Base-by-base conservation (phyloP, 2,797 vertebrate species). In the Hoplostethus mediterraneus region DNA sequence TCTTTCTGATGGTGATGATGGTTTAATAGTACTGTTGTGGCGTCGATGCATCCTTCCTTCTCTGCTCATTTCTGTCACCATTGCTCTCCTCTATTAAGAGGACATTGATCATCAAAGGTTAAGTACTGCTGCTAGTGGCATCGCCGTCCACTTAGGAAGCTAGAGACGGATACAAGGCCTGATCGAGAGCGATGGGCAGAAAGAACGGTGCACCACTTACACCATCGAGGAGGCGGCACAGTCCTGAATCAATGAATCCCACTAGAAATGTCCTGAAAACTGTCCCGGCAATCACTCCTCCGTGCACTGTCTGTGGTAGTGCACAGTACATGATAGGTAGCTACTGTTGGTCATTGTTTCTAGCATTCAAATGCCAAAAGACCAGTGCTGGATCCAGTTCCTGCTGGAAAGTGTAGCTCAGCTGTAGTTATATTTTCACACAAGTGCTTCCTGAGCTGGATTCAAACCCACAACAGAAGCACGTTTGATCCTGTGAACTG, bases 81-180 rank as follows among this genome's bases (percentile, higher is more conserved):
- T 69, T 71, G 81, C 21, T 77, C 62, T 68, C 45, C 45, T 49
- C 0, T 2, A 61, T 56, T 64, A 66, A 81, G 64, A 64, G 42
- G 21, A 21, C 21, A 6, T 6, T 1, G 73, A 63, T 66, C 64
- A 70, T 75, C 62, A 81, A 87, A 89, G 77, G 83, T 85, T 80
- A 85, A 85, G 73, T 72, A 81, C 63, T 61, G 63, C 63, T 67
- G 79, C 54, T 74, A 53, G 59, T 85, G 72, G 77, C 78, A 56
- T 86, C 67, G 67, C 70, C 78, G 63, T 79, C 54, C 48, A 62
- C 69, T 64, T 67, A 73, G 47, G 54, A 57, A 63, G 75, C 76
- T 60, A 63, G 58, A 69, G 71, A 68, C 65, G 45, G 53, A 75
- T 51, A 38, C 28, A 56, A 67, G 67, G 67, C 47, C 44, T 40